A percentile compares a stretch with the other conserved stretches of the same genome.
Evolutionary conservation across 2,113 vertebrate genomes (phyloP).

Genomic region (Mandrillus leucophaeus): DNA sequence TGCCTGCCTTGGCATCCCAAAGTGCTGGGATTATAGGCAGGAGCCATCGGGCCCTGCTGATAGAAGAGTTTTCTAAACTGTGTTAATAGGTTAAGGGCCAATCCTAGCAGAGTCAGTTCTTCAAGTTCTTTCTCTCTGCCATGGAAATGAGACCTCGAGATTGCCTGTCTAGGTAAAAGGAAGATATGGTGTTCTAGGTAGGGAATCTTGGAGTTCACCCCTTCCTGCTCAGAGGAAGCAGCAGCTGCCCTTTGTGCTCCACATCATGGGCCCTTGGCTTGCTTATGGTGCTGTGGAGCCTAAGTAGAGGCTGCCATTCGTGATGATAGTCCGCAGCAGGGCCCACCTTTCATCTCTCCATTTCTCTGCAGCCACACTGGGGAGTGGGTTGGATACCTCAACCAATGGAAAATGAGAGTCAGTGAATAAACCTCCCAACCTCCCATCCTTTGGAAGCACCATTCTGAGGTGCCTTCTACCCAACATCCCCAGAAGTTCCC

Average conservation of each 20-base stretch:
- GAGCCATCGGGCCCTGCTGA: no score
- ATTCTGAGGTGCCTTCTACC: not conserved
- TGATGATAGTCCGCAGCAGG: not conserved
- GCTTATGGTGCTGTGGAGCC: not conserved
- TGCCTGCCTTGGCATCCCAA: no score
- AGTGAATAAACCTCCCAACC: not conserved
- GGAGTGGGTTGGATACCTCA: not conserved
- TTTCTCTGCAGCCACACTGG: not conserved
- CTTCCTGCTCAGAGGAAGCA: not conserved
- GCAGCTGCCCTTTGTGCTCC: not conserved
- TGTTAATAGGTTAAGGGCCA: not conserved
- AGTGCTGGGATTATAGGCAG: no score
- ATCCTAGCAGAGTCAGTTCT: not conserved
- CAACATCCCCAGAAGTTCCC: not conserved
- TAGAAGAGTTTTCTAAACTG: not conserved
- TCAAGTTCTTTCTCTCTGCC: not conserved
- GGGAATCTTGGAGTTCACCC: not conserved
- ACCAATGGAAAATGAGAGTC: not conserved
- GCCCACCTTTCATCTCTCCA: not conserved
- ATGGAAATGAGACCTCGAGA: not conserved
- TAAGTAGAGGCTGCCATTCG: rapidly evolving
- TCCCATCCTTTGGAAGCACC: not conserved
- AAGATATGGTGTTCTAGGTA: not conserved
- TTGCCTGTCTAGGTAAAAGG: not conserved
- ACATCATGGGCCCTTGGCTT: not conserved